Evolutionary conservation across 2,888 invertebrate species (phyloP), one percentile per base, ranked within the genome.

Genomic region (Mythimna ferrago): DNA sequence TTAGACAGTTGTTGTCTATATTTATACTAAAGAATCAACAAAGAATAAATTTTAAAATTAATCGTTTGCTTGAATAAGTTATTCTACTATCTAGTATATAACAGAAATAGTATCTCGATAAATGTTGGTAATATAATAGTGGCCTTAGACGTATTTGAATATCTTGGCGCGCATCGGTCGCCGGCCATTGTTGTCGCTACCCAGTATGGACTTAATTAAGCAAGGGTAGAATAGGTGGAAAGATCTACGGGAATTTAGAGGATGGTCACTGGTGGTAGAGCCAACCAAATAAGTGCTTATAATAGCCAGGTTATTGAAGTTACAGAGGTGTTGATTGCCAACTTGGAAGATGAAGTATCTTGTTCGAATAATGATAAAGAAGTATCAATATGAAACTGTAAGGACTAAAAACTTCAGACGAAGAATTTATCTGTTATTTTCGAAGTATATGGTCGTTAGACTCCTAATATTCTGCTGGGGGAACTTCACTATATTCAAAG

Each of bases 161-260:
- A 96, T 96, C 96, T 95, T 92, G 91, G 91, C 89, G 93, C 91
- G 93, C 94, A 95, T 95, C 96, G 95, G 91, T 89, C 89, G 89
- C 86, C 89, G 83, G 91, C 94, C 93, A 95, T 96, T 96, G 96
- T 96, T 95, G 93, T 92, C 91, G 88, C 81, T 87, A 88, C 95
- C 95, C 91, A 94, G 95, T 95, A 96, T 96, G 96, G 96, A 96
- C 95, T 96, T 96, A 96, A 96, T 96, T 96, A 95, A 95, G 92
- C 91, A 91, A 90, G 92, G 91, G 93, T 92, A 83, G 83, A 82
- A 94, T 93, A 94, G 93, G 93, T 93, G 90, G 93, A 91, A 92
- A 94, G 93, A 94, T 95, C 92, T 93, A 93, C 89, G 91, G 93
- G 95, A 93, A 94, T 95, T 94, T 93, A 93, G 92, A 92, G 90